These are phyloP conservation scores for Caenorhabditis macrosperma DNA, from an alignment of 2,888 invertebrate species.

Conservation along the genomic window DNA sequence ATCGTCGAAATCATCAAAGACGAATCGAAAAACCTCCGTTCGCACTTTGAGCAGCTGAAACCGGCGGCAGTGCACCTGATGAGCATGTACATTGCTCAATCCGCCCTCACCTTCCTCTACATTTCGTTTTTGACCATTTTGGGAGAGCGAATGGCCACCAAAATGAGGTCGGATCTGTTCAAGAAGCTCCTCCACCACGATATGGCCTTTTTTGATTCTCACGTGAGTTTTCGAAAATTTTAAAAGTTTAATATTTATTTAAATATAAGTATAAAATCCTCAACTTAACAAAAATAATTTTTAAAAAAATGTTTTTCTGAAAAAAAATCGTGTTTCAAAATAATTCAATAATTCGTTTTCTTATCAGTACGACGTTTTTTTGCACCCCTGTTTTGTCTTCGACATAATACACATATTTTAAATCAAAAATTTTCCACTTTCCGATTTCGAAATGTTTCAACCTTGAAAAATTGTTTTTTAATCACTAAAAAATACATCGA, in stretches of 20 bases:
- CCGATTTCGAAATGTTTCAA: too few species aligned
- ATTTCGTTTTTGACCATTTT: constrained; percentile 90
- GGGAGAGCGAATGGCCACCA: constrained; percentile 90
- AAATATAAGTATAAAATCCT: background rate
- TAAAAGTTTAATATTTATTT: background rate
- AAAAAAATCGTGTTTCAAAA: background rate
- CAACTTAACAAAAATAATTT: background rate
- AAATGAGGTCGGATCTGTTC: constrained; percentile 84
- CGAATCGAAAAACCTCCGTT: constrained; percentile 57
- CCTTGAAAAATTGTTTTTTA: too few species aligned
- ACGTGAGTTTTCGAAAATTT: constrained; percentile 50
- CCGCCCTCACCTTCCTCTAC: constrained; percentile 91
- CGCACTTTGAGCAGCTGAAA: constrained; percentile 66
- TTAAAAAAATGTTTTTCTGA: background rate
- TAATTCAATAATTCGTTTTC: background rate
- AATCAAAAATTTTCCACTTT: background rate
- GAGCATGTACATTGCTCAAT: constrained; percentile 83
- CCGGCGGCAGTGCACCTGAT: constrained; percentile 64
- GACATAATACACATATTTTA: background rate
- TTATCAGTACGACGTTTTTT: too few species aligned
- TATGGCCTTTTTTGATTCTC: constrained; percentile 90
- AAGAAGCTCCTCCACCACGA: constrained; percentile 83
- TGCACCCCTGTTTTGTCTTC: too few species aligned
- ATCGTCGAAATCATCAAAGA: constrained; percentile 73
- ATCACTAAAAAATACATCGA: too few species aligned